Conservation (phyloP, 2,888 invertebrate species). For the Caenorhabditis japonica region DNA sequence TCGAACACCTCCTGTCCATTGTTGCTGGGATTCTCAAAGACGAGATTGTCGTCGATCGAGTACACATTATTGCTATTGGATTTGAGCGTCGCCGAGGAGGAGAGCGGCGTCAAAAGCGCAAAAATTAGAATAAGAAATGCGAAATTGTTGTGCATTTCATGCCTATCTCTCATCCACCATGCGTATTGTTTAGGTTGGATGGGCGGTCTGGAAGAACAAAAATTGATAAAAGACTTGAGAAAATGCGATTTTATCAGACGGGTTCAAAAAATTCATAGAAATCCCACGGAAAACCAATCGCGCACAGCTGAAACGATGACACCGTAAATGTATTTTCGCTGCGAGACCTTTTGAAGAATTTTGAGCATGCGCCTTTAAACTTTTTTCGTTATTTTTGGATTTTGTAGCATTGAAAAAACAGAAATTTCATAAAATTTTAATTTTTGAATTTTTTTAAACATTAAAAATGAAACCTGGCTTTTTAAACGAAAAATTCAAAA, state of each 20-base stretch:
- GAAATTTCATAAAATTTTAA: too few relatives aligned
- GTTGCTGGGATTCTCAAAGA: conserved; percentile 61
- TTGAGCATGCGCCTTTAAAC: too few relatives aligned
- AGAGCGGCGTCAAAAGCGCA: conserved; percentile 5
- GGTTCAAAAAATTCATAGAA: too few relatives aligned
- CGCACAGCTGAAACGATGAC: too few relatives aligned
- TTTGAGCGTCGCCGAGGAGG: not conserved
- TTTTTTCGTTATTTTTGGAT: too few relatives aligned
- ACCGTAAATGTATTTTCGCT: too few relatives aligned
- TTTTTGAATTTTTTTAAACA: too few relatives aligned
- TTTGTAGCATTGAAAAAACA: too few relatives aligned
- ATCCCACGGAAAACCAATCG: too few relatives aligned
- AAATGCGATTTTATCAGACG: not conserved
- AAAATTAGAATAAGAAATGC: conserved; percentile 12
- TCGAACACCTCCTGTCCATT: conserved; percentile 58
- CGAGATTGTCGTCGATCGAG: conserved; percentile 43
- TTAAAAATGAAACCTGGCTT: too few relatives aligned
- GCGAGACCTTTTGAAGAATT: too few relatives aligned
- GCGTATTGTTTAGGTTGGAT: not conserved
- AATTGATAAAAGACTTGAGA: conserved; percentile 10
- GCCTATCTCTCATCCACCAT: conserved; percentile 35
- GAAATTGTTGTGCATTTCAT: conserved; percentile 42
- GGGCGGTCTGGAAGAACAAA: conserved; percentile 9
- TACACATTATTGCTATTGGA: conserved; percentile 27
- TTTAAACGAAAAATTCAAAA: too few relatives aligned